Evolutionary conservation across 2,797 vertebrate genomes (phyloP).

Genomic region (Miichthys miiuy): DNA sequence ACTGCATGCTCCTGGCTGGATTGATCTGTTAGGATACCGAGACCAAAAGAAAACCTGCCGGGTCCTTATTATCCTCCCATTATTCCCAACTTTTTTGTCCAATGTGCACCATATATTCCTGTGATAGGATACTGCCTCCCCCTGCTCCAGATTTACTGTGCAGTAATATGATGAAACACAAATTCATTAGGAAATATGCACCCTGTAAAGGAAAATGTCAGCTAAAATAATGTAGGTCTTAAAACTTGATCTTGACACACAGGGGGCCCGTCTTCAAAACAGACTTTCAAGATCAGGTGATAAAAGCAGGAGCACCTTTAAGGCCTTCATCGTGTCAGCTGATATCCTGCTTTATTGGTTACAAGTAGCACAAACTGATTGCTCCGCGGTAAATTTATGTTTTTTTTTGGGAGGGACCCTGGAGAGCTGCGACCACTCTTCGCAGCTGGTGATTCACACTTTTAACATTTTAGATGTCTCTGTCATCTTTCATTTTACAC

Average conservation of each 20-base stretch:
- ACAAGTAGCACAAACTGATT: constrained; percentile 1
- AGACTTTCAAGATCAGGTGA: not conserved
- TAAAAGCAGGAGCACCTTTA: not conserved
- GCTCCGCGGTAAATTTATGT: not conserved
- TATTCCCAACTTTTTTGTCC: not conserved
- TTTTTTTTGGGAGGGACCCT: not conserved
- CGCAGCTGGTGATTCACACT: not conserved
- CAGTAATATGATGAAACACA: not conserved
- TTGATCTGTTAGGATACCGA: not conserved
- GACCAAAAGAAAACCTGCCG: not conserved
- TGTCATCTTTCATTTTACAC: no score
- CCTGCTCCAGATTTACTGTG: not conserved
- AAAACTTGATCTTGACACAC: not conserved
- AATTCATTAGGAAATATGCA: not conserved
- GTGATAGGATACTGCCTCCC: not conserved
- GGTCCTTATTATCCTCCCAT: not conserved
- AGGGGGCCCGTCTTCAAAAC: not conserved
- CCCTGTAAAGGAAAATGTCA: not conserved
- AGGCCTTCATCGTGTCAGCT: not conserved
- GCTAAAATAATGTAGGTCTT: not conserved
- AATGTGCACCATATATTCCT: not conserved
- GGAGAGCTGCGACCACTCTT: not conserved
- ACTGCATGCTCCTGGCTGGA: not conserved
- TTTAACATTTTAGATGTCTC: no score
- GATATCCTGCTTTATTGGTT: not conserved